Evolutionary conservation across 2,888 invertebrate genomes (phyloP), one percentile per base, ranked within the genome.

Genomic region (Cephus runcator): DNA sequence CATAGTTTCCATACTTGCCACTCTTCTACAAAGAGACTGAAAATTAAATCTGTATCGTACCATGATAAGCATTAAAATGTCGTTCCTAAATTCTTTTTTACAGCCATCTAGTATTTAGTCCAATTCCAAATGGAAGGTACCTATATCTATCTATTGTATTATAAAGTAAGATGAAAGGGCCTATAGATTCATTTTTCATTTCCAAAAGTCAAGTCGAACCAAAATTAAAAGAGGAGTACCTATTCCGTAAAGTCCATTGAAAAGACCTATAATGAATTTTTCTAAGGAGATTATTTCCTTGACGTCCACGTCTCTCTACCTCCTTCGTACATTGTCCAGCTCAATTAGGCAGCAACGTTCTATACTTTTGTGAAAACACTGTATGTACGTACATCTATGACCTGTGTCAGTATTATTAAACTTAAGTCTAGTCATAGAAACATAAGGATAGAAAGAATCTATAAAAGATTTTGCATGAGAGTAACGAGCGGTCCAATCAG

Each of bases 371-470:
- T 82, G 82, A 78, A 79, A 77, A 78, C 73, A 79, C 69, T 81
- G 78, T 75, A 77, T 81, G 78, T 75, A 77, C 81, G 81, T 83
- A 85, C 85, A 84, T 86, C 86, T 82, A 81, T 80, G 77, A 82
- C 87, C 86, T 86, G 83, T 82, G 83, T 80, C 87, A 86, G 87
- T 87, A 87, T 87, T 87, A 86, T 78, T 82, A 80, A 56, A 77
- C 69, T 79, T 83, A 83, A 80, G 77, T 74, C 30, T 36, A 33
- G 34, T 15, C 35, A 1, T 34, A 74, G 23, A 30, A 74, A 4
- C 56, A n/a, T 77, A 77, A 77, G 77, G 68, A 79, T 33, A 76
- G 11, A 15, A 73, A 73, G 34, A 35, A 36, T 76, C 69, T 35
- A 34, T 33, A 15, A 71, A 9, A 11, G 34, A 71, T 33, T 71